Base-by-base conservation (phyloP, 2,797 vertebrate species). In the Morelia viridis region DNA sequence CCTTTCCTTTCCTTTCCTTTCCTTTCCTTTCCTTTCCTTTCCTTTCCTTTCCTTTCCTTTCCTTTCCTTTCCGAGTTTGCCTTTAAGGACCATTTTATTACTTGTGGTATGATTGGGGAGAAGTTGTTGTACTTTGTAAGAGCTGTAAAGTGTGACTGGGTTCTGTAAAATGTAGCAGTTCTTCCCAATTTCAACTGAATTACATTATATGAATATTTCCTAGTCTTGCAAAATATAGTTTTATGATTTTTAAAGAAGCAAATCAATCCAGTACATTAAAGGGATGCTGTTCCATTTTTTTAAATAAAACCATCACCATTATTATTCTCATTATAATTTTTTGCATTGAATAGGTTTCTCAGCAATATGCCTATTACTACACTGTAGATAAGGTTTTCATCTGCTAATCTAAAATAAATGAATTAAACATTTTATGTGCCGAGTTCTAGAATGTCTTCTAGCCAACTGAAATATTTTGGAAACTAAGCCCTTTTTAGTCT, bases 331-430 rank as follows among this genome's bases (percentile, higher is more conserved):
- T 76, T 76, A 76, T 76, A 76, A 41, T 15, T 76, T 76, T 76
- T 76, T 76, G 17, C 71, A 41, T 64, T 92, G 53, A 89, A 11
- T 60, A 89, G 13, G 1, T 91, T 94, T 94, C 88, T 62, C 24
- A 71, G 68, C 4, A 94, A 35, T 88, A 31, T 91, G 93, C 71
- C 80, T 19, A 83, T 94, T 90, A 94, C 46, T 57, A 86, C 83
- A 88, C 0, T 91, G 57, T 71, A 91, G 56, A 93, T 56, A 89
- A 94, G 91, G 35, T 89, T 88, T 94, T 92, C 91, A 46, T 68
- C 1, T 90, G 60, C 24, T 89, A 91, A 94, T 91, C 19, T 90
- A 26, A 94, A 89, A 93, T 94, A 94, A 93, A 62, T 84, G 94
- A 89, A 10, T 87, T 94, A 93, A 95, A 4, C 24, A 76, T 94